Conservation (phyloP, 2,888 invertebrate genomes). For the Melinopterus prodromus region DNA sequence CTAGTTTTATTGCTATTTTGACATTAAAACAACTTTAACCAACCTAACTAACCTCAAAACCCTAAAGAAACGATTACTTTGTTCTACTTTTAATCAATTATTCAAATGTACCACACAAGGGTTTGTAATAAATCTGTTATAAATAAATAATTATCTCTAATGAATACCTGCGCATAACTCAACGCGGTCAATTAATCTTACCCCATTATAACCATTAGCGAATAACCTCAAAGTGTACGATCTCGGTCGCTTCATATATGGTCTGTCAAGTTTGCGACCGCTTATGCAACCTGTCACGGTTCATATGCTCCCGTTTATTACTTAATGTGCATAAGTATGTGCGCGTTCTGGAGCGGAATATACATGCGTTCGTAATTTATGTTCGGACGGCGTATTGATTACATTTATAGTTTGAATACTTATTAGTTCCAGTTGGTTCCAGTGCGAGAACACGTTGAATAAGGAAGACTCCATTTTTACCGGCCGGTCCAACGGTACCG, state of each 20-base stretch:
- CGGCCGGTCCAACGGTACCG: slow-evolving; percentile 10
- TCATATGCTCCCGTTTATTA: background rate
- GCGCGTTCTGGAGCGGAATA: slow-evolving; percentile 4
- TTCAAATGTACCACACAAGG: too few species aligned
- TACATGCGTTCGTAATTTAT: slow-evolving; percentile 34
- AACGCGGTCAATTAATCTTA: background rate
- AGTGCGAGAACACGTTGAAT: slow-evolving; percentile 38
- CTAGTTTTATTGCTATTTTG: too few species aligned
- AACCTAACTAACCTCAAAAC: too few species aligned
- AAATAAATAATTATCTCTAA: too few species aligned
- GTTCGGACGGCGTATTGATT: slow-evolving; percentile 37
- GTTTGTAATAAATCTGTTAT: too few species aligned
- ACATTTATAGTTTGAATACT: slow-evolving; percentile 39
- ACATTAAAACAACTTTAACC: too few species aligned
- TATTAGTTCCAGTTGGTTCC: slow-evolving; percentile 45
- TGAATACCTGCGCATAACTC: too few species aligned
- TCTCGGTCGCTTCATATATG: background rate
- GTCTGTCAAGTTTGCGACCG: background rate
- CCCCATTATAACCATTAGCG: background rate
- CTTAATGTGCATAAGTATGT: background rate
- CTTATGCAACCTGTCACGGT: slow-evolving; percentile 4
- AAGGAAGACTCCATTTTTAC: slow-evolving; percentile 36
- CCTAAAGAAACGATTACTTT: too few species aligned
- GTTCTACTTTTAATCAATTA: too few species aligned
- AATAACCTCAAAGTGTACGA: background rate